Percentiles rank a stretch among this genome's conserved stretches.
Evolutionary conservation across 2,888 invertebrate species (phyloP).

Genomic region (Phrixothrix hirtus): DNA sequence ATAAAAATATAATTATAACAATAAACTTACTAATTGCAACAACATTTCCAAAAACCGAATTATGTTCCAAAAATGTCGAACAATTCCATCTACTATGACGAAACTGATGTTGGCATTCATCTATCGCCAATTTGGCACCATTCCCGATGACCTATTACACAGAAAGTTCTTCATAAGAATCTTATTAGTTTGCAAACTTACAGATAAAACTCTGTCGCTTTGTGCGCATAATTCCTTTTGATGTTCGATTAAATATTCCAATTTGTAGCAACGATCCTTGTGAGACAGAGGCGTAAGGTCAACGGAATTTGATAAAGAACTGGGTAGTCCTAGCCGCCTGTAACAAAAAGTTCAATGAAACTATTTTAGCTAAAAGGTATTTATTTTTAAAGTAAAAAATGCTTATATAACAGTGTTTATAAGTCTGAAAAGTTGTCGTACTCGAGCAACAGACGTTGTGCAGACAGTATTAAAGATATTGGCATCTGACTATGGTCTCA

Average conservation of each 20-base stretch:
- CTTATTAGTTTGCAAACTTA: conserved; percentile 47
- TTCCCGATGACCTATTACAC: conserved; percentile 77
- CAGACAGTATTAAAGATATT: conserved; percentile 40
- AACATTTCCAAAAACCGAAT: conserved; percentile 81
- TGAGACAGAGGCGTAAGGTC: conserved; percentile 56
- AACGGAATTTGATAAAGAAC: conserved; percentile 48
- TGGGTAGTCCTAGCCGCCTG: conserved; percentile 55
- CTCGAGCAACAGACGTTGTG: conserved; percentile 22
- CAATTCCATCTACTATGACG: conserved; percentile 88
- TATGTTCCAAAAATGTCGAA: conserved; percentile 72
- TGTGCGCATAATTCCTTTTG: conserved; percentile 77
- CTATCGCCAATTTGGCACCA: conserved; percentile 82
- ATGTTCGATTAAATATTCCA: conserved; percentile 70
- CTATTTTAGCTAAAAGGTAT: no score
- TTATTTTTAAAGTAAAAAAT: no score
- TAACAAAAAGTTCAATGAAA: conserved; percentile 37
- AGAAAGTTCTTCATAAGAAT: conserved; percentile 42
- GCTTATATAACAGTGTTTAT: conserved; percentile 12
- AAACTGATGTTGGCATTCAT: conserved; percentile 91
- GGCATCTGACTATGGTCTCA: conserved; percentile 48
- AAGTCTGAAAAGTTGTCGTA: not conserved
- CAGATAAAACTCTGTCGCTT: conserved; percentile 72
- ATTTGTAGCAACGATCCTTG: conserved; percentile 70
- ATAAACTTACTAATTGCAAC: conserved; percentile 76
- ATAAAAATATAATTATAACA: not conserved